Percentiles rank a stretch among this genome's conserved stretches.
These are phyloP conservation scores for Reticulitermes speratus DNA, from an alignment of 1,140 invertebrate species.

Conservation along the genomic window DNA sequence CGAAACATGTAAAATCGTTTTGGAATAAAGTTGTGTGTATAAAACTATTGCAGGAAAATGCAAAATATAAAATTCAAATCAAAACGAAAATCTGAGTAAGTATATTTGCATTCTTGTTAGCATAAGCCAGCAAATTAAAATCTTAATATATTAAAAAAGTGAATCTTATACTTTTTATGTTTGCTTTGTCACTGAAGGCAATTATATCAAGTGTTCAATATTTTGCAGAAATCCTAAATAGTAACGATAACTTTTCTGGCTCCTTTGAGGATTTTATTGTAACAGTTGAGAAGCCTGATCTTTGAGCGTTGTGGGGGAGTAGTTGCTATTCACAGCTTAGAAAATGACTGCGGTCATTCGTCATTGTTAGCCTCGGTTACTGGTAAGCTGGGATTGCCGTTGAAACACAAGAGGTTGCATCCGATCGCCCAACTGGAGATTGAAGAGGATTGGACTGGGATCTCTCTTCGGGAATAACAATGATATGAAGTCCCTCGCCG, in stretches of 20 bases:
- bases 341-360: neutral
- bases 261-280: neutral
- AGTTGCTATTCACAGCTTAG: neutral
- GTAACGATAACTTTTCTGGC: neutral
- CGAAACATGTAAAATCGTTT: too few species aligned
- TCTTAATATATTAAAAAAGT: too few species aligned
- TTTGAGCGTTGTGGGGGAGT: neutral
- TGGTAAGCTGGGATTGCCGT: constrained; percentile 2
- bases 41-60: too few species aligned
- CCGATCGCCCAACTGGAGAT: neutral
- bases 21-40: too few species aligned
- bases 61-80: too few species aligned
- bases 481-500: neutral
- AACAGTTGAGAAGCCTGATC: neutral
- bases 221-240: too few species aligned
- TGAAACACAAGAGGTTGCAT: neutral
- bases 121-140: too few species aligned
- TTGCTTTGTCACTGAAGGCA: too few species aligned
- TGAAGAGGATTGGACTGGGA: neutral
- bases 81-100: too few species aligned
- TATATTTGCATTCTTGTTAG: too few species aligned
- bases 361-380: constrained; percentile 6
- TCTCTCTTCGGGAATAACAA: neutral
- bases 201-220: too few species aligned
- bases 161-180: too few species aligned